These are phyloP conservation scores for Nipponia nippon DNA, from an alignment of 2,113 vertebrate species.

Conservation along the genomic window DNA sequence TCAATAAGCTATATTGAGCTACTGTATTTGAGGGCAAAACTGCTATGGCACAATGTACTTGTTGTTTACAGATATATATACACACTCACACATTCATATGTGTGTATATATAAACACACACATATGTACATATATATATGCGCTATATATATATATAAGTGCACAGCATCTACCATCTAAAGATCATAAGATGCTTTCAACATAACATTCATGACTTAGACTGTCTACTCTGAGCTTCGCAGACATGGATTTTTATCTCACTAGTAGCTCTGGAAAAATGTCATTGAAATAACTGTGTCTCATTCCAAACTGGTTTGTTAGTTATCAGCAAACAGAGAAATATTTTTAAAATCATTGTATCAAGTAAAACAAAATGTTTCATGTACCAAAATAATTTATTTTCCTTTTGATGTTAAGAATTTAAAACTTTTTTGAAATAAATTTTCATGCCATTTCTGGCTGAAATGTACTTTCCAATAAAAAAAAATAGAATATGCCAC, in stretches of 20 bases:
- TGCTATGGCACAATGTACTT: not conserved
- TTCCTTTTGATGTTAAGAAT: not conserved
- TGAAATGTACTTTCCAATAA: not conserved
- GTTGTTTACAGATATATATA: not conserved
- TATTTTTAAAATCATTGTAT: not conserved
- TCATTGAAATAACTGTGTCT: not conserved
- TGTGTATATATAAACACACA: not conserved
- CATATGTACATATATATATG: accelerated
- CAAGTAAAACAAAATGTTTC: not conserved
- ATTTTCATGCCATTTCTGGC: not conserved
- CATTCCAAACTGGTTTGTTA: not conserved
- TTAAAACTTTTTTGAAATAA: not conserved
- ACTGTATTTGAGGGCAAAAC: not conserved
- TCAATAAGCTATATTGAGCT: not conserved
- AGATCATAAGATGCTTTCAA: not conserved
- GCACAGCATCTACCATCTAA: not conserved
- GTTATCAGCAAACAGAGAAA: not conserved
- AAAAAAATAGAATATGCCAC: not conserved
- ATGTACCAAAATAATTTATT: not conserved
- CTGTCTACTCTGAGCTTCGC: not conserved
- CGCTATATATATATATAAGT: not conserved
- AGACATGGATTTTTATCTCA: not conserved
- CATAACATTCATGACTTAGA: not conserved
- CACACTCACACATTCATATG: not conserved
- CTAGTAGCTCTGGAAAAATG: not conserved